These are phyloP conservation scores for Aeoliscus strigatus DNA, from an alignment of 2,797 vertebrate species.

Conservation along the genomic window DNA sequence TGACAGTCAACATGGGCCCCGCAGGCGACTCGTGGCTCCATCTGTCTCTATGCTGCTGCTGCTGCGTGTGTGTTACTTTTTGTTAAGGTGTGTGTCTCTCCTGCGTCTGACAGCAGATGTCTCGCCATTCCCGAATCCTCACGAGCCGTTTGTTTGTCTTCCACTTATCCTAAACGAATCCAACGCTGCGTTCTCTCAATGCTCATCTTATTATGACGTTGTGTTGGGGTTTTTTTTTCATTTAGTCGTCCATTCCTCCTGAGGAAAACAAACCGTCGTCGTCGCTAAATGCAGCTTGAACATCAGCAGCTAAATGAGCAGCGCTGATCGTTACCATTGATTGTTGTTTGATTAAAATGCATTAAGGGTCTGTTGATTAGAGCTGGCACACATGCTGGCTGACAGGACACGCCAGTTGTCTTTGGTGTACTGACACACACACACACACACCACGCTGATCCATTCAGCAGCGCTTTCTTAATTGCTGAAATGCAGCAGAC, in stretches of 20 bases:
- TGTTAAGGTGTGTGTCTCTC: background rate
- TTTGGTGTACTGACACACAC: too few relatives aligned
- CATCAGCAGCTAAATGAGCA: slow-evolving; percentile 56
- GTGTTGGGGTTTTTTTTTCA: slow-evolving; percentile 1
- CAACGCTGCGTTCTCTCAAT: slow-evolving; percentile 26
- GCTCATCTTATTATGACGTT: slow-evolving; percentile 3
- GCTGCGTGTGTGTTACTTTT: background rate
- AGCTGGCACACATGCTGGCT: slow-evolving; percentile 45
- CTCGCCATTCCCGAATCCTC: slow-evolving; percentile 30
- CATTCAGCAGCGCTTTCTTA: too few relatives aligned
- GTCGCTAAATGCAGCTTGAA: slow-evolving; percentile 48
- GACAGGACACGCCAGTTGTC: too few relatives aligned
- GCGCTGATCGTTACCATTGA: slow-evolving; percentile 63
- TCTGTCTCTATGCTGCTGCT: slow-evolving; percentile 5
- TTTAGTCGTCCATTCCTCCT: slow-evolving; percentile 13
- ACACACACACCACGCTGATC: too few relatives aligned
- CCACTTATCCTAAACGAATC: slow-evolving; percentile 35
- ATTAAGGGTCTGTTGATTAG: slow-evolving; percentile 66
- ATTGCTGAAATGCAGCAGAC: too few relatives aligned
- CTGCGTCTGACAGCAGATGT: slow-evolving; percentile 8
- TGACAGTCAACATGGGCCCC: slow-evolving; percentile 43
- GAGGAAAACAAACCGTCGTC: slow-evolving; percentile 18
- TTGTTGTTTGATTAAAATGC: slow-evolving; percentile 60
- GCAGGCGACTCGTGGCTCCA: slow-evolving; percentile 36
- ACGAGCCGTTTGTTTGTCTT: slow-evolving; percentile 28